phyloP scores from a whole-genome alignment of 2,797 vertebrate genomes.

The Natrix natrix region DNA sequence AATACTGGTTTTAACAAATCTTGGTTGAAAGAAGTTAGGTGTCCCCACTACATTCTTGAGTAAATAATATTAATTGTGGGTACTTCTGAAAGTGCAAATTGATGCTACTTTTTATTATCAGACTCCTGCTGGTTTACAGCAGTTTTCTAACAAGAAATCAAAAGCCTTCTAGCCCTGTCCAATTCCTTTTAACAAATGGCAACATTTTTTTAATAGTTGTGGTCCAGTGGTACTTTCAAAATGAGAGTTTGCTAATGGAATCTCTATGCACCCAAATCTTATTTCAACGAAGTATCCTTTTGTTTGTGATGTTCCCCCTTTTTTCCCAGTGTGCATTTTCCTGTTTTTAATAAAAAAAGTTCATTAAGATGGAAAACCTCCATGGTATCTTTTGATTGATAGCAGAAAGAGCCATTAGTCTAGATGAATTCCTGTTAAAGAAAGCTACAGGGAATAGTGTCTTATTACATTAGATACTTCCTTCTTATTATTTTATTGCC shows the following conservation, averaged over 20 bases:
- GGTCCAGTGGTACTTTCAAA: not conserved
- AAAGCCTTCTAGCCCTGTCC: not conserved
- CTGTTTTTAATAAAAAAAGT: not conserved
- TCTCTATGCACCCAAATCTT: not conserved
- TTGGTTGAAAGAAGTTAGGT: not conserved
- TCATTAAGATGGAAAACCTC: not conserved
- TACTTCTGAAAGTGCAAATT: not conserved
- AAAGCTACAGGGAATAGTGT: not conserved
- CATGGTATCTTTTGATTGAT: not conserved
- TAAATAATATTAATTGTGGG: not conserved
- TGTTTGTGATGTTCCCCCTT: not conserved
- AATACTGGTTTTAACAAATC: not conserved
- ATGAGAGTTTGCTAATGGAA: not conserved
- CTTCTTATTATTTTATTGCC: constrained; percentile 26
- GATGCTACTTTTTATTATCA: not conserved
- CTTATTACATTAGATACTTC: not conserved
- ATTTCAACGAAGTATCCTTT: not conserved
- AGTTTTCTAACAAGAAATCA: not conserved
- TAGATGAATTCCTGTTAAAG: not conserved
- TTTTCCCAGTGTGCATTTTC: not conserved
- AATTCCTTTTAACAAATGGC: not conserved
- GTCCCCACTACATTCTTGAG: not conserved
- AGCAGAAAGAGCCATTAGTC: not conserved
- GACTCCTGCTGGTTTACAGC: not conserved
- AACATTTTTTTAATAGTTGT: not conserved